Evolutionary conservation across 2,888 invertebrate genomes (phyloP).

Genomic region (Chrysotoxum bicinctum): DNA sequence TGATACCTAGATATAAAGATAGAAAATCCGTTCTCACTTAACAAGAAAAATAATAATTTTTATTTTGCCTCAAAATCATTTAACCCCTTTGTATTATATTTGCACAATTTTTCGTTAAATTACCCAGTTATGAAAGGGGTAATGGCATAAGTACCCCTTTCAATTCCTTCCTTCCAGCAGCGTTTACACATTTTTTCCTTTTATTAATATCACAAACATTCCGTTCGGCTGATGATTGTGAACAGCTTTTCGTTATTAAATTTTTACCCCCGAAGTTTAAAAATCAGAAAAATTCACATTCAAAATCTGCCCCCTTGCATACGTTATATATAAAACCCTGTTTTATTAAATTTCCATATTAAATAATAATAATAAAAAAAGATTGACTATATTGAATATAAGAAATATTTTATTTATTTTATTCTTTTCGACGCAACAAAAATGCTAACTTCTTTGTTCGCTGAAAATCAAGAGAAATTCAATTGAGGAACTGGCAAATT

Average conservation of each 20-base stretch:
- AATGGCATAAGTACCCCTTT: neutral
- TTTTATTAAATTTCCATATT: conserved; percentile 3
- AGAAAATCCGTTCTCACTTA: too few relatives aligned
- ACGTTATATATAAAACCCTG: neutral
- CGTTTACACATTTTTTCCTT: neutral
- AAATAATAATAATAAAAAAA: neutral
- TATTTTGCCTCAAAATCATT: too few relatives aligned
- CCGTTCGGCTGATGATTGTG: neutral
- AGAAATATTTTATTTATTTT: neutral
- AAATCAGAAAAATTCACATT: neutral
- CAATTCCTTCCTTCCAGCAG: neutral
- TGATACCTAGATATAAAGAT: too few relatives aligned
- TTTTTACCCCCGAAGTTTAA: neutral
- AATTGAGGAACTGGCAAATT: conserved; percentile 54
- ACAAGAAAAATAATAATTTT: too few relatives aligned
- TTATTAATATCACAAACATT: neutral
- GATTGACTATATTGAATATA: neutral
- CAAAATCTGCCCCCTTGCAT: neutral
- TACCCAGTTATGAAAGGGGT: too few relatives aligned
- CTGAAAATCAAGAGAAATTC: conserved; percentile 37
- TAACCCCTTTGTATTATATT: too few relatives aligned
- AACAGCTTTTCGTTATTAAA: neutral
- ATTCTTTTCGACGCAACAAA: neutral
- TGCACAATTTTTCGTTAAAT: too few relatives aligned
- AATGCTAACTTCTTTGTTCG: conserved; percentile 20